These are phyloP conservation scores for Crocuta crocuta DNA, from an alignment of 2,113 vertebrate species.

Conservation along the genomic window DNA sequence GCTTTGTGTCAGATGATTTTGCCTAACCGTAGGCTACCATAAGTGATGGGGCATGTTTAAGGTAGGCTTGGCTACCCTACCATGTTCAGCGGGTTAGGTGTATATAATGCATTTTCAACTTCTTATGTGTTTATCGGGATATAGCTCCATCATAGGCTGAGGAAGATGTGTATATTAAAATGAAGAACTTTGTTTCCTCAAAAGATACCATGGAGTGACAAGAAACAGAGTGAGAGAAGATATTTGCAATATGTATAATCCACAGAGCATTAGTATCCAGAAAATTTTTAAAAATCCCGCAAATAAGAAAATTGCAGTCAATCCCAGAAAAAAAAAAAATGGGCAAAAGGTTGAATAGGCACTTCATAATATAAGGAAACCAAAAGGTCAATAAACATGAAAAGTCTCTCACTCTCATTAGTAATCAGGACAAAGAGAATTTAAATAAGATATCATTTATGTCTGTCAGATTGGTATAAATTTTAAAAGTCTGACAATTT, in stretches of 20 bases:
- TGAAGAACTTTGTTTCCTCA: neutral
- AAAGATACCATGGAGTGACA: neutral
- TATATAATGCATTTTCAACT: neutral
- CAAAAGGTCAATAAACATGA: neutral
- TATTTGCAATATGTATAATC: neutral
- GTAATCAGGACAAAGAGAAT: neutral
- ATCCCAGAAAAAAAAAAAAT: neutral
- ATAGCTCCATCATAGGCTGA: neutral
- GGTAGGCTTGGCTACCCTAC: neutral
- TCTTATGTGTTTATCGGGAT: neutral
- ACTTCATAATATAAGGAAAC: neutral
- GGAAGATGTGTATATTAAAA: constrained; percentile 1
- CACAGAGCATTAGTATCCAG: neutral
- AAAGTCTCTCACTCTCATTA: neutral
- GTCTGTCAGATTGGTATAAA: neutral
- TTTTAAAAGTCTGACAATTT: neutral
- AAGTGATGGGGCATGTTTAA: neutral
- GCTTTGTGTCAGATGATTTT: neutral
- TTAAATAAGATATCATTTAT: constrained; percentile 7
- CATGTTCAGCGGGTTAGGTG: neutral
- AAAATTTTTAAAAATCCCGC: neutral
- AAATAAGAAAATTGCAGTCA: constrained; percentile 48
- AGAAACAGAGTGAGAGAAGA: neutral
- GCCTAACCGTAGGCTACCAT: neutral
- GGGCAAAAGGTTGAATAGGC: neutral